Percentiles rank a stretch among this genome's conserved stretches.
These are phyloP conservation scores for Diglossa cyanea DNA, from an alignment of 2,797 vertebrate species.

Conservation along the genomic window DNA sequence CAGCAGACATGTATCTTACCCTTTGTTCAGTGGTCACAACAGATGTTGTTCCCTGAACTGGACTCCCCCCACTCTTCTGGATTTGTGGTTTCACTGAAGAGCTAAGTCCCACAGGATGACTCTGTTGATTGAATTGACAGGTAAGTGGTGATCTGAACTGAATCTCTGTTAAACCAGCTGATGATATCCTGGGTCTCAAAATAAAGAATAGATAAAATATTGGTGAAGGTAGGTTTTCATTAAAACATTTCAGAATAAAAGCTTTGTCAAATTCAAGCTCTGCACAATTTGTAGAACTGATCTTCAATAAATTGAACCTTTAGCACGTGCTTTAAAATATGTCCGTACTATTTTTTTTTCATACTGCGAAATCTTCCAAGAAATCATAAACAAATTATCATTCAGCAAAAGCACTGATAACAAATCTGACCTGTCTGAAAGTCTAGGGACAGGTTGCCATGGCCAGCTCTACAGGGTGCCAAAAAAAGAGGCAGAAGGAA, in stretches of 20 bases:
- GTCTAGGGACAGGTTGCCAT: neutral
- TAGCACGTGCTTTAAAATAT: neutral
- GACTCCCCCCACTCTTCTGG: neutral
- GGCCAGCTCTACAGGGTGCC: neutral
- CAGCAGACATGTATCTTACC: neutral
- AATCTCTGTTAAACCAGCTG: neutral
- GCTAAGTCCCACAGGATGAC: neutral
- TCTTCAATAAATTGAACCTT: neutral
- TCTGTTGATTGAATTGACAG: neutral
- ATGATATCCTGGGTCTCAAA: neutral
- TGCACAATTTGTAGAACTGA: neutral
- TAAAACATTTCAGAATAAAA: neutral
- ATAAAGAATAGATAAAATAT: neutral
- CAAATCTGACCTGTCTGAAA: neutral
- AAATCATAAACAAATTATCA: neutral
- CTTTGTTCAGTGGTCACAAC: neutral
- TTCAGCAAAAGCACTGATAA: neutral
- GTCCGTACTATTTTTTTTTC: neutral
- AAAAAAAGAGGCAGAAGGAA: neutral
- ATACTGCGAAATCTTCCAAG: neutral
- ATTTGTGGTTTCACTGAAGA: neutral
- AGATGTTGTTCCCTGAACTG: neutral
- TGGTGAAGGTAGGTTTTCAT: neutral
- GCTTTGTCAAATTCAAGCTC: neutral
- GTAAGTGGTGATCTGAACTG: neutral